These are phyloP conservation scores for Luehdorfia chinensis DNA, from an alignment of 1,140 invertebrate species.

Conservation along the genomic window DNA sequence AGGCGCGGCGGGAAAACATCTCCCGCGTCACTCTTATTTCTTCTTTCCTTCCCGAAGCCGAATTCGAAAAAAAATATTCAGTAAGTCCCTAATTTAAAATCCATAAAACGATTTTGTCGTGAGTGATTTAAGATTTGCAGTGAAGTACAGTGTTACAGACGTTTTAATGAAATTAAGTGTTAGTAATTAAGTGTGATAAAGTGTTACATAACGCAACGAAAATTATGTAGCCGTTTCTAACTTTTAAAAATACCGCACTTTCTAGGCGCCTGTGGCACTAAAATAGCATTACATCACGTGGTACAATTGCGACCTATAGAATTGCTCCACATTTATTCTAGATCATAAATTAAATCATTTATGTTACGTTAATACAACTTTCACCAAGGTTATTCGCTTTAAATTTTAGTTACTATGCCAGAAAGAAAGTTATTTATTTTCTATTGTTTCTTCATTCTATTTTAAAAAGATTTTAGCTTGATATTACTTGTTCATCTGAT, in stretches of 20 bases:
- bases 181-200: constrained; percentile 60
- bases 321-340: constrained; percentile 74
- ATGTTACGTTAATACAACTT: constrained; percentile 4
- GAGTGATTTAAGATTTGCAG: constrained; percentile 51
- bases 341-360: constrained; percentile 39
- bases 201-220: constrained; percentile 73
- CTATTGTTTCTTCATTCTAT: neutral
- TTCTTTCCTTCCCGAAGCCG: constrained; percentile 75
- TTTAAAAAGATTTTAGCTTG: constrained; percentile 51
- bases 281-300: constrained; percentile 73
- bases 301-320: constrained; percentile 72
- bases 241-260: constrained; percentile 78
- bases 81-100: constrained; percentile 65
- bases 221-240: constrained; percentile 49
- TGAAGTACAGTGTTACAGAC: constrained; percentile 47
- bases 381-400: constrained; percentile 13
- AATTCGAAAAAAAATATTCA: constrained; percentile 67
- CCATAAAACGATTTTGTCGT: constrained; percentile 44
- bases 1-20: constrained; percentile 74
- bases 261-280: constrained; percentile 68
- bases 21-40: constrained; percentile 74
- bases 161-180: constrained; percentile 47
- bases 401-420: neutral
- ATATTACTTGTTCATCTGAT: constrained; percentile 58
- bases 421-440: constrained; percentile 4